Evolutionary conservation across 2,113 vertebrate species (phyloP), one percentile per base, ranked within the genome.

Genomic region (Brachyistius frenatus): DNA sequence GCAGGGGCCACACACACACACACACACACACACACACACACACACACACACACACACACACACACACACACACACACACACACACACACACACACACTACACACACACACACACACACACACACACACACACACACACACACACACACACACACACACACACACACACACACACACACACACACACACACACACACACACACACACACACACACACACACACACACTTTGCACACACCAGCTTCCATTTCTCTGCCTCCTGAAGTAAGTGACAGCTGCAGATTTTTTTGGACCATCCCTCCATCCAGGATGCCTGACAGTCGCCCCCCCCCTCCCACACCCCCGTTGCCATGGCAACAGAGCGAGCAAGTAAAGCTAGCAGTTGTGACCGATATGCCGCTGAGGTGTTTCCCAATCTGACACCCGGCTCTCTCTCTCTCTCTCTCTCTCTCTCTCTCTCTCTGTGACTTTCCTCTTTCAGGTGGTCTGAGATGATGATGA

Each of bases 361-460:
- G 84, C 23, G 23, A 23, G 89, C 88, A 86, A 23, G 86, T 78
- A 76, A 84, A 86, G 66, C 86, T 73, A 74, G 83, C 86, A 77
- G 87, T 86, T 89, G 85, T 88, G 91, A 90, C 80, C 86, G 88
- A 90, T 90, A 76, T 63, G 80, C 83, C 66, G 80, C 82, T 73
- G 85, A 92, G 90, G 91, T 93, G 91, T 91, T 91, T 88, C 92
- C 91, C 88, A 82, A 88, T 91, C 85, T 88, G 84, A 87, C 86
- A 87, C 84, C 39, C 53, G 62, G 41, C 82, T 81, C 63, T 53
- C 69, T 64, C 78, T 52, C 78, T 39, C 3, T 53, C 36, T 23
- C 39, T 13, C 13, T 9, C 46, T 1, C 49, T 11, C 66, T 52
- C n/a, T 44, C 53, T 60, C 58, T 36, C 47, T 36, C 49, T 53